Evolutionary conservation across 2,113 vertebrate species (phyloP).

Genomic region (Paracyprichromis sp.): DNA sequence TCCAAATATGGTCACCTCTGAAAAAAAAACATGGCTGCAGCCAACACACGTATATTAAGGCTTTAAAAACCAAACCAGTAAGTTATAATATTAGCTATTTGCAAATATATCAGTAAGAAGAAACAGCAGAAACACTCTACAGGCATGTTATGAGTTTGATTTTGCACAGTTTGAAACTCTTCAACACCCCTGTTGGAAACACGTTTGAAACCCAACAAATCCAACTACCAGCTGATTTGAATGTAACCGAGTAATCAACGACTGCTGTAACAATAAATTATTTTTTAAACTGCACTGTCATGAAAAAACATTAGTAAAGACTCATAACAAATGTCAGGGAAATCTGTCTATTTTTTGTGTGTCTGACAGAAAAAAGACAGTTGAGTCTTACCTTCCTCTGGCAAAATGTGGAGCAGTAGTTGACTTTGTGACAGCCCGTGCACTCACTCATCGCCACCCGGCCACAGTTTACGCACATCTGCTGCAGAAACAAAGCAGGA

Average conservation of each 20-base stretch:
- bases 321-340: neutral
- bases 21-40: neutral
- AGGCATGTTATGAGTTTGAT: neutral
- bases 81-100: neutral
- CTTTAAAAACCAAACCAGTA: neutral
- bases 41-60: neutral
- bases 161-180: neutral
- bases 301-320: neutral
- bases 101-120: neutral
- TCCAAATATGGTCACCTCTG: neutral
- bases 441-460: slow-evolving; percentile 90
- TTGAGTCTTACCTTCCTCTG: slow-evolving; percentile 83
- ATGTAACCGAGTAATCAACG: neutral
- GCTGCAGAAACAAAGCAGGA: slow-evolving; percentile 63
- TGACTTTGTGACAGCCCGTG: slow-evolving; percentile 93
- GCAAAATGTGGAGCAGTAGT: slow-evolving; percentile 98
- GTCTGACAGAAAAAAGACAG: neutral
- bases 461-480: slow-evolving; percentile 92
- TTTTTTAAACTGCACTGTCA: neutral
- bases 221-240: neutral
- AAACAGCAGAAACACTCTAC: neutral
- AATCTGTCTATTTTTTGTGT: neutral
- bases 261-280: neutral
- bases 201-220: neutral
- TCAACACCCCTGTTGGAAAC: neutral